Base-by-base conservation (phyloP, 64 coral and sea anemone genomes). In the Cladopsammia gracilis region DNA sequence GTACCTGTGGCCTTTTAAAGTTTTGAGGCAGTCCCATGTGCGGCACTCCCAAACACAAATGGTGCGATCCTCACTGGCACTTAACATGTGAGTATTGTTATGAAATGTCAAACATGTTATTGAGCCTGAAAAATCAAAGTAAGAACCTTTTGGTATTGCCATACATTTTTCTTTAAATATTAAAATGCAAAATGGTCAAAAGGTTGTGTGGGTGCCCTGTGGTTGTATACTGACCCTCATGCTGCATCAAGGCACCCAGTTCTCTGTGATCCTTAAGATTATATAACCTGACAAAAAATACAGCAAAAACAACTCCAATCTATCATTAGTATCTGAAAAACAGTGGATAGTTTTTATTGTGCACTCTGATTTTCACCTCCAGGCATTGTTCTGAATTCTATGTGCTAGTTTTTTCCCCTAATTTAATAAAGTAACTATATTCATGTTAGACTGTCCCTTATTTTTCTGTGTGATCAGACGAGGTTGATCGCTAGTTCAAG, bases 11-110 rank as follows among this genome's bases (percentile, higher is more conserved):
- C 98, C 98, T 96, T 96, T 99, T 23, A 99, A 79, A 45, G 76
- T 89, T 86, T 94, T 96, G 14, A 96, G 81, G 78, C 98, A 99
- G 25, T 99, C 98, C 98, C 98, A 99, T 25, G 89, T 99, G 8
- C 93, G 96, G 64, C 98, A 99, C 25, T 99, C 91, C 97, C 94
- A 99, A 7, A 99, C 91, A 94, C 98, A 96, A 25, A 99, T 99
- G 10, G 98, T 99, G 18, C 80, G 86, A 88, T 99, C 94, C 45
- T 99, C 98, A 80, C 98, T 96, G 25, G 91, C 95, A 88, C 98
- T 99, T 66, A 99, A 79, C 98, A 99, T 96, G 57, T 99, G 94
- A n/a, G 91, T 88, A n/a, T 75, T 86, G 75, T 80, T 79, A 59
- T 93, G 93, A 77, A 99, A 99, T 73, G 91, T 81, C 67, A 99